These are phyloP conservation scores for Channallabes apus DNA, from an alignment of 2,797 vertebrate genomes.

Conservation along the genomic window DNA sequence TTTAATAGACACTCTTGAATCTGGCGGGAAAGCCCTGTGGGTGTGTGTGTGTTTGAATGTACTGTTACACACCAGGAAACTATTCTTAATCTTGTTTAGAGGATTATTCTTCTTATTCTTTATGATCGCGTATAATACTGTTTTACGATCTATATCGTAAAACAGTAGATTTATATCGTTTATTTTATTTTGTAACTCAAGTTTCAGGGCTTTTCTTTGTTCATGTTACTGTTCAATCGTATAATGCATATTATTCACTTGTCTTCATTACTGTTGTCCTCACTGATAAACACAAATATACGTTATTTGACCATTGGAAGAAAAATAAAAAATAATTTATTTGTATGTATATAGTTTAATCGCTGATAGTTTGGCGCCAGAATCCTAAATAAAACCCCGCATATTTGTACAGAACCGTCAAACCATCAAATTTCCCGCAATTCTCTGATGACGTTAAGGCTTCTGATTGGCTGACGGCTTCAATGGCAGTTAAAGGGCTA, in stretches of 20 bases:
- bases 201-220: background rate
- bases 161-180: background rate
- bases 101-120: background rate
- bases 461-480: constrained; percentile 50
- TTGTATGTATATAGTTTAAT: background rate
- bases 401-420: constrained; percentile 34
- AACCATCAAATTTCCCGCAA: constrained; percentile 57
- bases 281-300: background rate
- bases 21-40: constrained; percentile 35
- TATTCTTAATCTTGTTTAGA: background rate
- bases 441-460: background rate
- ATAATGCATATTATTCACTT: too few relatives aligned
- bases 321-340: background rate
- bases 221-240: background rate
- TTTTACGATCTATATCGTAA: background rate
- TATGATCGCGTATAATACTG: background rate
- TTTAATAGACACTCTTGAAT: background rate
- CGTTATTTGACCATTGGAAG: background rate
- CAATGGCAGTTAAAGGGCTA: constrained; percentile 33
- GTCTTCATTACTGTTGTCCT: background rate
- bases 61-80: background rate
- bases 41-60: background rate
- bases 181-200: background rate
- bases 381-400: background rate
- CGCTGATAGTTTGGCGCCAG: constrained; percentile 31